A percentile compares a stretch with the other conserved stretches of the same genome.
phyloP scores from a whole-genome alignment of 2,888 invertebrate species.

The Drosophila parthenogenetica region DNA sequence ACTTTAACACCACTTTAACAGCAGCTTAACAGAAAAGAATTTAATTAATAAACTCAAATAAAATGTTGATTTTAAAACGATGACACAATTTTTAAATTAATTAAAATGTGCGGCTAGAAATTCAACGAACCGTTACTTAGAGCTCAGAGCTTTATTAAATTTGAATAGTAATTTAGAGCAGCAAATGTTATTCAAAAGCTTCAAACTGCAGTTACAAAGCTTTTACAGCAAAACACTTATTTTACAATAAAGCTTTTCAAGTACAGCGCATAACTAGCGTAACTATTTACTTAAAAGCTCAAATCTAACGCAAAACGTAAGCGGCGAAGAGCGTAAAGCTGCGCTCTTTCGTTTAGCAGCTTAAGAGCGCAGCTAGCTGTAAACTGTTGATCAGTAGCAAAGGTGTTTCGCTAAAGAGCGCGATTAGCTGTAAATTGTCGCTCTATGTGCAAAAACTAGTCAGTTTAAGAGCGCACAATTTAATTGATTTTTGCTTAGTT shows the following conservation, averaged over 20 bases:
- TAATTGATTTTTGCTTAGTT: constrained; percentile 4
- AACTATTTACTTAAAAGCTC: neutral
- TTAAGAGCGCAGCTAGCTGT: neutral
- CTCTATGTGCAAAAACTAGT: neutral
- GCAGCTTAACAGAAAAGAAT: neutral
- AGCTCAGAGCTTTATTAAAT: too few species aligned
- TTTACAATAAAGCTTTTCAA: too few species aligned
- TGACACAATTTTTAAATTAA: neutral
- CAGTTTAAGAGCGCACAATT: constrained; percentile 7
- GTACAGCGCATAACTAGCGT: neutral
- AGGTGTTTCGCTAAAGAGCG: neutral
- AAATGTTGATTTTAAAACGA: neutral
- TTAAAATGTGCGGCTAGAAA: neutral
- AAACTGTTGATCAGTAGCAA: neutral
- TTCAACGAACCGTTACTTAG: neutral
- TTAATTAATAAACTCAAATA: constrained; percentile 1
- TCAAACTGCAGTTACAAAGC: too few species aligned
- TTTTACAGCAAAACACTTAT: too few species aligned
- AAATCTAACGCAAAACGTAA: too few species aligned
- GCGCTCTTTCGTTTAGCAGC: neutral
- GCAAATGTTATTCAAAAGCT: too few species aligned
- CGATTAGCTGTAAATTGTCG: neutral
- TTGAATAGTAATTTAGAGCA: too few species aligned
- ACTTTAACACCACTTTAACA: neutral
- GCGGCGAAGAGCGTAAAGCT: neutral